phyloP scores from a whole-genome alignment of 2,797 vertebrate species.

The Stomatorhinus walkeri region DNA sequence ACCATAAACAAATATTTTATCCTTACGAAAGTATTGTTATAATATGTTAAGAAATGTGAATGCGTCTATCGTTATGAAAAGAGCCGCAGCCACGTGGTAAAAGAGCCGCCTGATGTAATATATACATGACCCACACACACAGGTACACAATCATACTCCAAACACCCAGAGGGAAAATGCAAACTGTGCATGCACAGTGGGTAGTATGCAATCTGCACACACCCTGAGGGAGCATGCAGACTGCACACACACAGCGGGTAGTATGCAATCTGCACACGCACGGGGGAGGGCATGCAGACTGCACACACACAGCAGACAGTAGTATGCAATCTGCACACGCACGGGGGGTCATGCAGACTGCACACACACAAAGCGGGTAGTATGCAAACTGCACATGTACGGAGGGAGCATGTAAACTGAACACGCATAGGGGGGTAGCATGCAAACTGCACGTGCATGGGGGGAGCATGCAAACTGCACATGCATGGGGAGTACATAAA shows the following conservation, averaged over 20 bases:
- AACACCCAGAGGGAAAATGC: not conserved
- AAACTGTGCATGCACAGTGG: not conserved
- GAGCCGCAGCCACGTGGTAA: too few species aligned
- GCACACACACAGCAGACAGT: not conserved
- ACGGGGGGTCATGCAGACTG: too few species aligned
- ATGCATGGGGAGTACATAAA: not conserved
- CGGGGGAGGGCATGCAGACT: not conserved
- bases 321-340: not conserved
- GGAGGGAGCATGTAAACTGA: too few species aligned
- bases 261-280: not conserved
- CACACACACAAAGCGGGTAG: not conserved
- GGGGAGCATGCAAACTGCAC: too few species aligned
- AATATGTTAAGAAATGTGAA: too few species aligned
- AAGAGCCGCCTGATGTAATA: not conserved
- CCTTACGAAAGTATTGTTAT: too few species aligned
- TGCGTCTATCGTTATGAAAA: too few species aligned
- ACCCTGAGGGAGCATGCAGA: not conserved
- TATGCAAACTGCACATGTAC: not conserved
- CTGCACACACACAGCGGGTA: not conserved
- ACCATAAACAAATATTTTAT: too few species aligned
- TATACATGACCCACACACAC: not conserved
- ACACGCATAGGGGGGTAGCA: too few species aligned
- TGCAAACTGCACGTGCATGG: not conserved
- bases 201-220: not conserved
- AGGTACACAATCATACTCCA: not conserved